Evolutionary conservation across 1,140 invertebrate species (phyloP), one percentile per base, ranked within the genome.

Genomic region (Brachionus angularis): DNA sequence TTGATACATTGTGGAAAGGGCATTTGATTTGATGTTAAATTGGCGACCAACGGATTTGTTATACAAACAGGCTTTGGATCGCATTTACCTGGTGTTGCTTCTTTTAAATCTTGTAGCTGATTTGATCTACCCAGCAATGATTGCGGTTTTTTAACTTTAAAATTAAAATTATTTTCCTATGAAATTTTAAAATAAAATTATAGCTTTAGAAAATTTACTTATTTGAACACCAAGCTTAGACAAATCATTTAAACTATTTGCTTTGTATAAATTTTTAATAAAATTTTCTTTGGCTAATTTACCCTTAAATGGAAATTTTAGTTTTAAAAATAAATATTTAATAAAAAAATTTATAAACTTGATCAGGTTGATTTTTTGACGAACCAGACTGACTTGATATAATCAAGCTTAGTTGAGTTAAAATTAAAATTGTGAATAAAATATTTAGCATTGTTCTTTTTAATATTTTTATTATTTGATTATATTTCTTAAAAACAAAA

Each of bases 51-150:
- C 18, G 62, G 62, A 29, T 67, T 67, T 1, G 62, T 50, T 18
- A 67, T 50, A 21, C 62, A 67, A 18, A 67, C 62, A 18, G 47
- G 62, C 31, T 67, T 67, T 2, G 62, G 62, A 25, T 67, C 62
- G n/a, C 62, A 67, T 46, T 50, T 67, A 8, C 62, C 62, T 3
- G 62, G 62, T 34, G 62, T 67, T 49, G 42, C 62, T 14, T 67
- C 62, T 34, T 67, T 46, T 18, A 58, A 23, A 39, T 21, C 36
- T 58, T 58, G 33, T 39, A 36, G 27, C 18, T 39, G 8, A 34
- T 39, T 10, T 34, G 53, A 29, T 34, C 53, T 14, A 23, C 18
- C 53, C 53, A 33, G 21, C 21, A n/a, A n/a, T n/a, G n/a, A n/a
- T n/a, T n/a, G n/a, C 5, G 53, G 33, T 10, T 10, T 58, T 23